Conservation (phyloP, 2,888 invertebrate genomes). For the Tiliacea citrago region DNA sequence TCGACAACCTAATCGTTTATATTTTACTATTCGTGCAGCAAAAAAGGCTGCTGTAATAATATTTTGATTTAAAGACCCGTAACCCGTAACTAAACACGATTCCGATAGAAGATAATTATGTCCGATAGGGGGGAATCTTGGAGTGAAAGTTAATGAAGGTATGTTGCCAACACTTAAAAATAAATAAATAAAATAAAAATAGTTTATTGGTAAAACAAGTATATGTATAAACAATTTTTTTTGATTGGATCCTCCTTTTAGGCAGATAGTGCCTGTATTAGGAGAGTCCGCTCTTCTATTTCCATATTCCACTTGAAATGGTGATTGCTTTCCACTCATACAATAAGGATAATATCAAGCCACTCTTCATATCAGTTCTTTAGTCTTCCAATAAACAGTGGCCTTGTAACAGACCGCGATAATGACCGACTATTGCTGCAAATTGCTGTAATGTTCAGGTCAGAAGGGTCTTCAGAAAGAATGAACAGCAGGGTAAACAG, state of each 20-base stretch:
- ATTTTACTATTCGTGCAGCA: background rate
- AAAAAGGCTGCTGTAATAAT: background rate
- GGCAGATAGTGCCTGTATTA: too few relatives aligned
- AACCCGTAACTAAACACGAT: background rate
- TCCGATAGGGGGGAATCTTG: background rate
- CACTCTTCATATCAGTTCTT: slow-evolving; percentile 10
- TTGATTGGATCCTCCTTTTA: too few relatives aligned
- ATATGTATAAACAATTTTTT: too few relatives aligned
- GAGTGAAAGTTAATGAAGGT: slow-evolving; percentile 2
- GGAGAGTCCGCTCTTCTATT: too few relatives aligned
- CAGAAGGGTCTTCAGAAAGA: too few relatives aligned
- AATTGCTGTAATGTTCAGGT: background rate
- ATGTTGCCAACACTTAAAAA: slow-evolving; percentile 7
- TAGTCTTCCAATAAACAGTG: slow-evolving; percentile 15
- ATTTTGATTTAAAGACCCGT: background rate
- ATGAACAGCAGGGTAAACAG: too few relatives aligned
- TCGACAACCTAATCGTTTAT: background rate
- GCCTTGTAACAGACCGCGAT: background rate
- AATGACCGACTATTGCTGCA: background rate
- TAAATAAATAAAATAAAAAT: too few relatives aligned
- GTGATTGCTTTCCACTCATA: slow-evolving; percentile 16
- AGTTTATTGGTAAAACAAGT: too few relatives aligned
- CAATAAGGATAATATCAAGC: slow-evolving; percentile 3
- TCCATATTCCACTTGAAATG: background rate
- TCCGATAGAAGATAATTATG: too few relatives aligned